phyloP scores from a whole-genome alignment of 2,797 vertebrate genomes.

The Lepidocolaptes lacrymiger region DNA sequence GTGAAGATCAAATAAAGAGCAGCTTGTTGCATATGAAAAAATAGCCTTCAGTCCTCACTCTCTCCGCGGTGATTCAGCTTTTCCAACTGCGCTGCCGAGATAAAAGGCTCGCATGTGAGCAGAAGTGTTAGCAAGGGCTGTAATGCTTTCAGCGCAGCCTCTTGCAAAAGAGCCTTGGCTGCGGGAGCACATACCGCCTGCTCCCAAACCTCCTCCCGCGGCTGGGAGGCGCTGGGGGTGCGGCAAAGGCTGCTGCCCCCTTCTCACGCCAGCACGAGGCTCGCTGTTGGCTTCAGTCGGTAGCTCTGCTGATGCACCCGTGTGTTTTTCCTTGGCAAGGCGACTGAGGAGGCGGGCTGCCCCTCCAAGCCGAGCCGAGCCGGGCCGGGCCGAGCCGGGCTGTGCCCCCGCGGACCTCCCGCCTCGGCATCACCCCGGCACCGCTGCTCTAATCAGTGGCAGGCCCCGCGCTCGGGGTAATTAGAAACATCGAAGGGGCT shows the following conservation, averaged over 20 bases:
- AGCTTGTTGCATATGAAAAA: constrained; percentile 5
- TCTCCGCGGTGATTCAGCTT: constrained; percentile 27
- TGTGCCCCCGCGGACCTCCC: neutral
- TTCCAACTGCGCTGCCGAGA: constrained; percentile 28
- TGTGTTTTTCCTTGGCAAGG: constrained; percentile 20
- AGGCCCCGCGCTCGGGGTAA: constrained; percentile 41
- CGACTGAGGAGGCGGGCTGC: neutral
- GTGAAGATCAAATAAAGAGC: constrained; percentile 42
- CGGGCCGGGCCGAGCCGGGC: neutral
- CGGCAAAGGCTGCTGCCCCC: neutral
- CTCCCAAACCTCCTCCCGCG: neutral
- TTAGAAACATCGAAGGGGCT: constrained; percentile 60
- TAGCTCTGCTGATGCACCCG: constrained; percentile 55
- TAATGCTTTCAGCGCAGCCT: neutral
- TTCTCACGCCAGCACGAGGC: neutral
- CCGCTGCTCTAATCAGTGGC: constrained; percentile 38
- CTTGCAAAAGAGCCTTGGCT: neutral
- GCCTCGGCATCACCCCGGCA: neutral
- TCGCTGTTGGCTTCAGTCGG: constrained; percentile 34
- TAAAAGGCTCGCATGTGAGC: constrained; percentile 9
- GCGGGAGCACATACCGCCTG: neutral
- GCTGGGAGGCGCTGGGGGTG: neutral
- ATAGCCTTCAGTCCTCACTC: neutral
- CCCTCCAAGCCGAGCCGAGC: neutral
- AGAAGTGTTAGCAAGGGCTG: neutral